Base-by-base conservation (phyloP, 2,113 vertebrate species). In the Lates calcarifer region DNA sequence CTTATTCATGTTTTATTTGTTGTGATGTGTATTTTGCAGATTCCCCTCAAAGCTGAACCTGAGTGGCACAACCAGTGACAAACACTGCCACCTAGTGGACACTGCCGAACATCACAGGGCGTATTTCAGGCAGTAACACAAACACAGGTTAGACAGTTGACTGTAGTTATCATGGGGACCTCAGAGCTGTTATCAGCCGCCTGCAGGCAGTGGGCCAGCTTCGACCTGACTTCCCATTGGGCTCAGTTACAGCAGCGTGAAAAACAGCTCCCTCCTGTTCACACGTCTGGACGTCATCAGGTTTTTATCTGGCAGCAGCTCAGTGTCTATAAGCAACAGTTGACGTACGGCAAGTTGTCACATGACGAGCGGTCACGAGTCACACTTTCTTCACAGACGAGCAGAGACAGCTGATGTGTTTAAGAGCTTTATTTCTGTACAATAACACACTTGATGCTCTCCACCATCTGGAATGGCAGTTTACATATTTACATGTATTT, bases 401-500 rank as follows among this genome's bases (percentile, higher is more conserved):
- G 28, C 17, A 0, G 12, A 33, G 8, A 26, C 4, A 3, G 4
- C 31, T 20, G 0, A 26, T 4, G 24, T 43, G 57, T 84, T 84
- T 67, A 29, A 82, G 79, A 71, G 6, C 39, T 91, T 88, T 87
- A 86, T 90, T 87, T 72, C 66, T 81, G 67, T 77, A 90, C 53
- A 91, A 61, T 76, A 83, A 84, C 31, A 85, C 64, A 77, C 29
- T 24, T 82, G 2, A 41, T 47, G 29, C 45, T 66, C 24, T 14
- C 20, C 22, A 28, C 22, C 64, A 72, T 58, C 37, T 45, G 35
- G 35, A 80, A 85, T 63, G 62, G 13, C 26, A 70, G 15, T 57
- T 28, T 7, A 58, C 20, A 83, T 87, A 81, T 90, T 74, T 87
- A 88, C 77, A 90, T 6, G n/a, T 84, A 89, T 89, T 65, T 86